Percentiles rank a stretch among this genome's conserved stretches.
Conservation (phyloP, 2,113 vertebrate genomes). For the Lates calcarifer region DNA sequence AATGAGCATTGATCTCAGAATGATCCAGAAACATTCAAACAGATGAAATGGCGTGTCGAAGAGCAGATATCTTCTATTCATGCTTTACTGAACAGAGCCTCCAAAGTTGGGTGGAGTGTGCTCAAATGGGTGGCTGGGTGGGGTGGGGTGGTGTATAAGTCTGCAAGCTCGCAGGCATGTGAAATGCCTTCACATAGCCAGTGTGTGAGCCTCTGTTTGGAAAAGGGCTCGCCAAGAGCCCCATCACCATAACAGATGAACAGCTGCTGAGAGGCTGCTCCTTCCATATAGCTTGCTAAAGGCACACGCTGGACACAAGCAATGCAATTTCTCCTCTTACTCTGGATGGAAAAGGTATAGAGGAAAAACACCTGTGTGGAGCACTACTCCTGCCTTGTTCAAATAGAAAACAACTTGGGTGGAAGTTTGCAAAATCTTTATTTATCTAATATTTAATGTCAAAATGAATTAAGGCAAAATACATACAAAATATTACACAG, state of each 20-base stretch:
- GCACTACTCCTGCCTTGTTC: not conserved
- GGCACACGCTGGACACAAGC: constrained; percentile 38
- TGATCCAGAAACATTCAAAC: constrained; percentile 27
- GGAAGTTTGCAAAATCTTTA: constrained; percentile 18
- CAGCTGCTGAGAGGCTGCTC: constrained; percentile 70
- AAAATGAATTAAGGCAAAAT: constrained; percentile 1
- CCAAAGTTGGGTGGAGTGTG: constrained; percentile 55
- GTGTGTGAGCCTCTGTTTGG: constrained; percentile 74
- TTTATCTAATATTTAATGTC: constrained; percentile 20
- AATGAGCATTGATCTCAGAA: not conserved
- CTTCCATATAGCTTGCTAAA: constrained; percentile 49
- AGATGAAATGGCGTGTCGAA: constrained; percentile 19
- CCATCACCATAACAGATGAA: constrained; percentile 74
- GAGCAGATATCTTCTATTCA: constrained; percentile 47
- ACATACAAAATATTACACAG: constrained; percentile 1
- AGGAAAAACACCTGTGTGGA: constrained; percentile 12
- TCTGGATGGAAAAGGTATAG: constrained; percentile 16
- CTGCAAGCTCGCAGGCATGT: constrained; percentile 69
- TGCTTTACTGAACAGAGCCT: constrained; percentile 48
- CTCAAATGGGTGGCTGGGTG: constrained; percentile 63
- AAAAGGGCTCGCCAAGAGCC: constrained; percentile 72
- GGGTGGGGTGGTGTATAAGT: constrained; percentile 68
- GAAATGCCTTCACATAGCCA: constrained; percentile 71
- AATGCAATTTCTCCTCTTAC: constrained; percentile 20
- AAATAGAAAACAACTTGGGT: constrained; percentile 26